Base-by-base conservation (phyloP, 2,797 vertebrate genomes). In the Sebastes vulpes region DNA sequence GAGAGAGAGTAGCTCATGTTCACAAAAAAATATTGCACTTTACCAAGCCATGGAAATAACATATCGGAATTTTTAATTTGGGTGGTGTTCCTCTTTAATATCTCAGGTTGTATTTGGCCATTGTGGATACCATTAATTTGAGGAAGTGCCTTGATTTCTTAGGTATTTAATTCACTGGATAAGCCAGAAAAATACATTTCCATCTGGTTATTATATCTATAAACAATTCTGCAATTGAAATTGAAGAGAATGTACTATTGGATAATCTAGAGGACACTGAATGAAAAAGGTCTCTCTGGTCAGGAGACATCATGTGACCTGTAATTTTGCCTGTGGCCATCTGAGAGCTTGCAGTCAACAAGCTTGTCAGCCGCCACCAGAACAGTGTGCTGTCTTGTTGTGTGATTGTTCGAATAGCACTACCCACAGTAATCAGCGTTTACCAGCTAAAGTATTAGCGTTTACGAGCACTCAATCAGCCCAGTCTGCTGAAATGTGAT, bases 251-350 rank as follows among this genome's bases (percentile, higher is more conserved):
- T 32, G 16, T 18, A 16, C 18, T 3, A 12, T 2, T 58, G 38
- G 9, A 20, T 35, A 4, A 64, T 65, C 7, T 20, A 20, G 5
- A 29, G 12, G 6, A 35, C 28, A 18, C 18, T 31, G 11, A 25
- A 25, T 21, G 20, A 28, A 21, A 42, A 52, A 38, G 2, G 20
- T 6, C 11, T 52, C 4, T 23, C 3, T n/a, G 23, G 5, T 9
- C 28, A 21, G 12, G 4, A 48, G 35, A 12, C 8, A 38, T 23
- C 14, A 32, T 16, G 8, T 59, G n/a, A 64, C 14, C 16, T 75
- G 73, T 31, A 42, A 16, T 80, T 46, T 25, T 8, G 1, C 3
- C 38, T 65, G 5, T 69, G 66, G 26, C 86, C 79, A 79, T 46
- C 20, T 16, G 84, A 53, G 77, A 68, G 79, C 71, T 50, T 58